A percentile compares a stretch with the other conserved stretches of the same genome.
These are phyloP conservation scores for Camponotus pennsylvanicus DNA, from an alignment of 1,140 invertebrate genomes.

Conservation along the genomic window DNA sequence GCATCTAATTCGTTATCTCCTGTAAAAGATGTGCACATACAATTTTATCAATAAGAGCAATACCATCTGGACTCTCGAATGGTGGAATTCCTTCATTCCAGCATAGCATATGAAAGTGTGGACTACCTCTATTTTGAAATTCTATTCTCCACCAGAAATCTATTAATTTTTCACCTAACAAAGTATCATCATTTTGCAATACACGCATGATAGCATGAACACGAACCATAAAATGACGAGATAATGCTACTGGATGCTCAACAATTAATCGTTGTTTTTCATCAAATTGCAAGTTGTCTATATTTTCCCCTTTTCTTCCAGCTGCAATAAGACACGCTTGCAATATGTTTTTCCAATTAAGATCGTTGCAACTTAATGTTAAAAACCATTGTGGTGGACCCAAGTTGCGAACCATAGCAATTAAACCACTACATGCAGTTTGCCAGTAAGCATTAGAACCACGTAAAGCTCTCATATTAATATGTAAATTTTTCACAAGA, in stretches of 20 bases:
- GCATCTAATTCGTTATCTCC: not conserved
- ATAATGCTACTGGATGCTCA: constrained; percentile 18
- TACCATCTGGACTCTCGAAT: not conserved
- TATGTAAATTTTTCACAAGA: constrained; percentile 1
- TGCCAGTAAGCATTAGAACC: constrained; percentile 1
- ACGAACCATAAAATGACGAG: constrained; percentile 1
- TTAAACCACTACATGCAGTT: constrained; percentile 6
- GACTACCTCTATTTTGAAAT: not conserved
- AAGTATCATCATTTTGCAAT: not conserved
- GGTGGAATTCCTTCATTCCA: not conserved
- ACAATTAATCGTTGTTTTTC: constrained; percentile 4
- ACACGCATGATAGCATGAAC: not conserved
- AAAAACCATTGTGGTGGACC: not conserved
- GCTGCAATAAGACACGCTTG: constrained; percentile 12
- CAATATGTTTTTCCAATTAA: constrained; percentile 4
- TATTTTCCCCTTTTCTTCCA: not conserved
- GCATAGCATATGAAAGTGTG: not conserved
- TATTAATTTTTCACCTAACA: not conserved
- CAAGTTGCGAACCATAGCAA: not conserved
- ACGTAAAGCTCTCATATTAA: constrained; percentile 4
- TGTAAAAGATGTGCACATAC: not conserved
- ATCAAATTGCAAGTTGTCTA: not conserved
- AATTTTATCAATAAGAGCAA: not conserved
- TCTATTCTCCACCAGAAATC: not conserved
- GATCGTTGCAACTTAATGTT: constrained; percentile 9